A percentile compares a stretch with the other conserved stretches of the same genome.
phyloP scores from a whole-genome alignment of 1,140 invertebrate species.

The Caerostris darwini region DNA sequence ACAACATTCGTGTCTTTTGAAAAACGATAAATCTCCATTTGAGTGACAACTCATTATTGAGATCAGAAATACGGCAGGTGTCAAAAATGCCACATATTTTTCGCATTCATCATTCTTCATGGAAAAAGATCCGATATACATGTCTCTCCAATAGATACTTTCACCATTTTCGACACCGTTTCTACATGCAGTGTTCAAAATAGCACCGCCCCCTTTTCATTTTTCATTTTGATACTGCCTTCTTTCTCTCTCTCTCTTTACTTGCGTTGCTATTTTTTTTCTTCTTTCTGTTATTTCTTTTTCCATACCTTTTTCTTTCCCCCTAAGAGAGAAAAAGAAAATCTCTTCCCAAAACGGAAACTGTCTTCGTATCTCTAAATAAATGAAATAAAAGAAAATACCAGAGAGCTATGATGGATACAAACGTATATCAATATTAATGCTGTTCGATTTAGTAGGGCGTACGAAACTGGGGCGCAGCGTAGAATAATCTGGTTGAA shows the following conservation, averaged over 20 bases:
- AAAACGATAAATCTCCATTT: neutral
- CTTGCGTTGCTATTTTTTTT: neutral
- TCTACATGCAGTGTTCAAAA: neutral
- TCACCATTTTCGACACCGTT: neutral
- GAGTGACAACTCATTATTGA: neutral
- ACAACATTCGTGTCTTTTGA: neutral
- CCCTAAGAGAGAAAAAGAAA: neutral
- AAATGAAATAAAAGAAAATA: conserved; percentile 29
- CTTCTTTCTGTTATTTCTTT: neutral
- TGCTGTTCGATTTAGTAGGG: conserved; percentile 19
- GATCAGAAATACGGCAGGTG: neutral
- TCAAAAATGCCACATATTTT: neutral
- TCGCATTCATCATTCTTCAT: neutral
- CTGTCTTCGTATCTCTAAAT: neutral
- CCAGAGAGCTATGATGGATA: neutral
- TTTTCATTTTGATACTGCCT: neutral
- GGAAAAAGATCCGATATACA: neutral
- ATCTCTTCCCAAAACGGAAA: neutral
- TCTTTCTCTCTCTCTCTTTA: neutral
- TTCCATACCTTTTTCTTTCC: neutral
- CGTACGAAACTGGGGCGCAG: neutral
- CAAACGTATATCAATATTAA: conserved; percentile 48
- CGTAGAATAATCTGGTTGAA: neutral
- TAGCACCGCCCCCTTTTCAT: neutral
- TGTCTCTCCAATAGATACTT: neutral